Percentiles rank a stretch among this genome's conserved stretches.
Evolutionary conservation across 2,888 invertebrate genomes (phyloP).

Genomic region (Yponomeuta evonymella): DNA sequence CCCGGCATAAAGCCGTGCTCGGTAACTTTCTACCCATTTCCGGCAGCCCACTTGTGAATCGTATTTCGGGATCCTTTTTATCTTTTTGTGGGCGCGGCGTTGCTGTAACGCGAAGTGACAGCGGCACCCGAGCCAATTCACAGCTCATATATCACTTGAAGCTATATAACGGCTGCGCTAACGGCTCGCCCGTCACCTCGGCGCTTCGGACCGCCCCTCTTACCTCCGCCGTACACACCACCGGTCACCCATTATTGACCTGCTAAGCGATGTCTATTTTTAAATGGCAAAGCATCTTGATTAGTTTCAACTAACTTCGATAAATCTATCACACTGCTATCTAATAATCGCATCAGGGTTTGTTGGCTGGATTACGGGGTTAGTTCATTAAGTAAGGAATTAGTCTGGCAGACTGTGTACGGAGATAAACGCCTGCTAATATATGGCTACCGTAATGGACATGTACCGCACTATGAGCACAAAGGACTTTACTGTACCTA

Average conservation of each 20-base stretch:
- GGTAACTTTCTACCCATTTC: constrained; percentile 71
- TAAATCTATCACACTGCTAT: constrained; percentile 1
- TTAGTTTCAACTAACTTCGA: neutral
- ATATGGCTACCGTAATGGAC: neutral
- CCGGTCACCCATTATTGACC: constrained; percentile 1
- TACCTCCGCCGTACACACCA: constrained; percentile 23
- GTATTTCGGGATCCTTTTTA: constrained; percentile 72
- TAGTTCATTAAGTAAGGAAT: neutral
- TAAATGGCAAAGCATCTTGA: neutral
- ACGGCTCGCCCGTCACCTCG: constrained; percentile 68
- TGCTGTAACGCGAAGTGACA: constrained; percentile 65
- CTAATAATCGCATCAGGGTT: neutral
- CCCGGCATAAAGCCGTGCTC: constrained; percentile 67
- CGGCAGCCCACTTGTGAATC: constrained; percentile 72
- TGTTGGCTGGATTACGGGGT: neutral
- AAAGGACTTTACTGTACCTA: neutral
- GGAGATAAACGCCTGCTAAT: neutral
- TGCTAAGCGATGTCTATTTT: neutral
- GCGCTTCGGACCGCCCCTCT: constrained; percentile 49
- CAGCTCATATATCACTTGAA: constrained; percentile 71
- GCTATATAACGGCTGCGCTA: constrained; percentile 61
- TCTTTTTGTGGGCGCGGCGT: constrained; percentile 62
- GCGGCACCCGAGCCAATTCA: constrained; percentile 69
- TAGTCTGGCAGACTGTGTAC: neutral
- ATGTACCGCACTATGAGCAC: neutral